Evolutionary conservation across 2,797 vertebrate species (phyloP), one percentile per base, ranked within the genome.

Genomic region (Australoheros facetus): DNA sequence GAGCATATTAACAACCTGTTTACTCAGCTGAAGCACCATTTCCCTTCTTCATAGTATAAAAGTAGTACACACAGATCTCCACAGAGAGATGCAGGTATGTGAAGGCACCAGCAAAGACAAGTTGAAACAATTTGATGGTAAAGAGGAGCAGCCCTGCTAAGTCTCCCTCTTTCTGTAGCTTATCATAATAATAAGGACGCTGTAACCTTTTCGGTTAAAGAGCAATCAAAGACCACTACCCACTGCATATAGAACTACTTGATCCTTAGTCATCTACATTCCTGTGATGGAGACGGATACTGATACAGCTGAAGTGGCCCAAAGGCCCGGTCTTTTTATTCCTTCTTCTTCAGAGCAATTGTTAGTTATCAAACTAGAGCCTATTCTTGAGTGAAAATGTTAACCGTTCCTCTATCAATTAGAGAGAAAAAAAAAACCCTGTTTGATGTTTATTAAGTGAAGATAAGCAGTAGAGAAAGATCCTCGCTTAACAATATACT

Each of bases 1-100:
- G 94, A 96, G 94, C 95, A 95, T 91, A 95, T 95, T 96, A 93
- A 95, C 94, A 89, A 93, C 89, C 86, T 89, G 94, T 95, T 95
- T 95, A 94, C 91, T 95, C 92, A 96, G 92, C 93, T 95, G 92
- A 94, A 90, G 88, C 92, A 94, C 87, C 84, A 91, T 91, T 91
- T 93, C 85, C 85, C 88, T 81, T 86, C 76, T 71, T 92, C 75
- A 60, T 84, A 75, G 71, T 77, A 75, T 80, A 82, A 87, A 89
- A 84, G 82, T 77, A 77, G 45, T 77, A 66, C 84, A 70, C 55
- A 78, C 77, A 90, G 78, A 83, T 79, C 88, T 87, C 91, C 56
- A 80, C 73, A 58, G 34, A 85, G 57, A 84, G 42, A 87, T 73
- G 54, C 55, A 71, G 26, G 53, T 73, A 59, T 73, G 82, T 54